These are phyloP conservation scores for Drosophila yakuba DNA, from an alignment of 1,140 invertebrate species.

Conservation along the genomic window DNA sequence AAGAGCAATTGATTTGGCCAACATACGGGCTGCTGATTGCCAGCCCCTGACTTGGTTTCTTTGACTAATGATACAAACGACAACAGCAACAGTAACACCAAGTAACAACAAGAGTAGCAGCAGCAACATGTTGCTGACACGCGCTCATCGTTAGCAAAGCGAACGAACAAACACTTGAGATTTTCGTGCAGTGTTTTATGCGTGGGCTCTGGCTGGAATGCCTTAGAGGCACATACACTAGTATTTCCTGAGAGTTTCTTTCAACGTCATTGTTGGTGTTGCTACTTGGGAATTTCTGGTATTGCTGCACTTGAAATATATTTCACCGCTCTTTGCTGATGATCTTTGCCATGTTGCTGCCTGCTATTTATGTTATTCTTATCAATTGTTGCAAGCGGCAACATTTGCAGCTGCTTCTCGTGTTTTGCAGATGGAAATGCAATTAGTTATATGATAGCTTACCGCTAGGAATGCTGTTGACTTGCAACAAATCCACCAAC, in stretches of 20 bases:
- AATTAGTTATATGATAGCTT: constrained; percentile 34
- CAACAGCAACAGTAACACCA: constrained; percentile 36
- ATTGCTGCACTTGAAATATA: constrained; percentile 48
- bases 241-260: constrained; percentile 9
- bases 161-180: constrained; percentile 20
- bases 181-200: constrained; percentile 51
- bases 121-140: constrained; percentile 70
- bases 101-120: constrained; percentile 25
- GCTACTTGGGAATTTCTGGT: constrained; percentile 24
- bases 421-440: constrained; percentile 17
- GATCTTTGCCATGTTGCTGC: constrained; percentile 15
- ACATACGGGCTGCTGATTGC: constrained; percentile 73
- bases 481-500: constrained; percentile 1
- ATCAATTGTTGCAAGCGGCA: constrained; percentile 24
- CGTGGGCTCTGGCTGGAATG: constrained; percentile 22
- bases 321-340: constrained; percentile 13
- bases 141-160: constrained; percentile 76
- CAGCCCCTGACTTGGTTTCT: constrained; percentile 60
- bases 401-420: constrained; percentile 25
- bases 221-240: constrained; percentile 12
- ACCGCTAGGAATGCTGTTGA: constrained; percentile 24
- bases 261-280: constrained; percentile 17
- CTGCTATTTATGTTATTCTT: constrained; percentile 47
- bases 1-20: constrained; percentile 48
- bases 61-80: constrained; percentile 82